Evolutionary conservation across 2,113 vertebrate genomes (phyloP).

Genomic region (Genyomyrus donnyi): DNA sequence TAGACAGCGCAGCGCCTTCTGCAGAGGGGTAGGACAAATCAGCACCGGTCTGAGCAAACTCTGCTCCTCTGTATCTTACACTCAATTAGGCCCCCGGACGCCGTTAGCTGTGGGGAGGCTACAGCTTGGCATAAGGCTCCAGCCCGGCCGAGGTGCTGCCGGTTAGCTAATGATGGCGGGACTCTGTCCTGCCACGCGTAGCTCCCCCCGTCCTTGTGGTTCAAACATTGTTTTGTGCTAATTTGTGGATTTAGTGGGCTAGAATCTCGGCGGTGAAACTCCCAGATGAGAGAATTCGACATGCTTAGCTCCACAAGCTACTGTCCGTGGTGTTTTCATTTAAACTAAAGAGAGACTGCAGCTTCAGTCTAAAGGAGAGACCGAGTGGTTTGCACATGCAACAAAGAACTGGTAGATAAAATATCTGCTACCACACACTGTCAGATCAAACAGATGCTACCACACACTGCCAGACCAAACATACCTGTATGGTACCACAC

Average conservation of each 20-base stretch:
- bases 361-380: neutral
- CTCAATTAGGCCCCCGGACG: slow-evolving; percentile 46
- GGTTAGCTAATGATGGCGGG: neutral
- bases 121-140: neutral
- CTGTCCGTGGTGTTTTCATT: neutral
- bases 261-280: neutral
- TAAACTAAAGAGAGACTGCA: neutral
- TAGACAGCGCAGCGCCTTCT: slow-evolving; percentile 40
- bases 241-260: neutral
- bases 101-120: neutral
- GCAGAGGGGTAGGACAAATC: slow-evolving; percentile 42
- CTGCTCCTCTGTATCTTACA: slow-evolving; percentile 38
- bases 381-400: neutral
- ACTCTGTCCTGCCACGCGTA: neutral
- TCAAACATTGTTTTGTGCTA: neutral
- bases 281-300: neutral
- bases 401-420: neutral
- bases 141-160: neutral
- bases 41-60: slow-evolving; percentile 28
- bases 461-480: neutral
- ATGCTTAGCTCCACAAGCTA: neutral
- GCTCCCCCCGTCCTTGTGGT: neutral
- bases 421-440: neutral
- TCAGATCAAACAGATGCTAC: neutral
- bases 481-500: too few species aligned